phyloP scores from a whole-genome alignment of 1,140 invertebrate genomes.

The Brachionus koreanus region DNA sequence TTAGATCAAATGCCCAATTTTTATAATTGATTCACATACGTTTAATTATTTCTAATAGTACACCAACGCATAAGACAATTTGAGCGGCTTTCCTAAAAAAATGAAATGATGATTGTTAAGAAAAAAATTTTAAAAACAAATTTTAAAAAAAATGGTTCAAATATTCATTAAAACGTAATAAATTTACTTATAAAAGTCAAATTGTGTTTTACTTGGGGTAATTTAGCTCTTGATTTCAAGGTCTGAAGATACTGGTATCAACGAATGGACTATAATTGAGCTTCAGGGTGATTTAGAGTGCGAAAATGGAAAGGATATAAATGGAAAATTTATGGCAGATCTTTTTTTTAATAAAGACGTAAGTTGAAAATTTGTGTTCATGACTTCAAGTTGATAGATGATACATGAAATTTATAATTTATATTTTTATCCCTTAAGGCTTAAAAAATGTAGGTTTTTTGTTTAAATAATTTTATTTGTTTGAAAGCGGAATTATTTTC shows the following conservation, averaged over 20 bases:
- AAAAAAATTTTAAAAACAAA: not conserved
- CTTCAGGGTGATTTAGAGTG: conserved; percentile 77
- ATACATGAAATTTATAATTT: not conserved
- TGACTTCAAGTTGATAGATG: not conserved
- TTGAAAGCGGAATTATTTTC: not conserved
- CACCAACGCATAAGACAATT: not conserved
- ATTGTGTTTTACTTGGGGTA: not conserved
- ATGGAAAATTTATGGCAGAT: conserved; percentile 72
- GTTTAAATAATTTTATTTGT: not conserved
- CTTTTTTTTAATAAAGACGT: conserved; percentile 72
- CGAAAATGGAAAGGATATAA: conserved; percentile 60
- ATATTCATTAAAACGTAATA: conserved; percentile 35
- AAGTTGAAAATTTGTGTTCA: not conserved
- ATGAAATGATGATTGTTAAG: not conserved
- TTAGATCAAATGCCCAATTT: not conserved
- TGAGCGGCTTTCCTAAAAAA: not conserved
- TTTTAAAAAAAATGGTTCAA: conserved; percentile 41
- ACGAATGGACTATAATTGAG: conserved; percentile 75
- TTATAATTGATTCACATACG: not conserved
- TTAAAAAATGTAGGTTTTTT: not conserved
- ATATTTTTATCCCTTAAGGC: not conserved
- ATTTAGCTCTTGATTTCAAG: not conserved
- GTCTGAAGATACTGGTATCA: not conserved
- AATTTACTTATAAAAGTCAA: not conserved
- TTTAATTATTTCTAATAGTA: not conserved